Percentiles rank a stretch among this genome's conserved stretches.
Evolutionary conservation across 2,797 vertebrate species (phyloP).

Genomic region (Gobionotothen gibberifrons): DNA sequence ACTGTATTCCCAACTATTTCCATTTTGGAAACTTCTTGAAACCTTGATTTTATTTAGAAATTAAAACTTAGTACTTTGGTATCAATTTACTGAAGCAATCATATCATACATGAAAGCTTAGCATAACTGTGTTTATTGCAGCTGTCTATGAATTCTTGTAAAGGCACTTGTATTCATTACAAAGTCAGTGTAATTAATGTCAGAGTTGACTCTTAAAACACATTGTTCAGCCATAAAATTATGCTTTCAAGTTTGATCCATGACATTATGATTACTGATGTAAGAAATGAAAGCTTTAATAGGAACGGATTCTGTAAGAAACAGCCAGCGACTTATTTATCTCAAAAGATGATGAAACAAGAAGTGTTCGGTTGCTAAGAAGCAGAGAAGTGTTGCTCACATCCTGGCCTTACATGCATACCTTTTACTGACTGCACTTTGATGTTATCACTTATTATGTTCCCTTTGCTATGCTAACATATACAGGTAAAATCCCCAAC

Average conservation of each 20-base stretch:
- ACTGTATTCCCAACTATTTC: neutral
- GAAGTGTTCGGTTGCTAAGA: neutral
- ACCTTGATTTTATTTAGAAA: neutral
- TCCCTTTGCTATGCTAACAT: neutral
- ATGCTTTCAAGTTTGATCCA: neutral
- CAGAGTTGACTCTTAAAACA: neutral
- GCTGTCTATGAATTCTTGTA: neutral
- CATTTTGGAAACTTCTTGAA: neutral
- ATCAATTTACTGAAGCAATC: neutral
- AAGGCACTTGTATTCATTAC: neutral
- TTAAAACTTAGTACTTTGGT: neutral
- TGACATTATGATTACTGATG: neutral
- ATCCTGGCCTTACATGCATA: neutral
- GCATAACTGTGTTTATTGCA: neutral
- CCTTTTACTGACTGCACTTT: slow-evolving; percentile 7
- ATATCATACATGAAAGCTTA: neutral
- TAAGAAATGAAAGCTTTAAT: slow-evolving; percentile 10
- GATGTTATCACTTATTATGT: neutral
- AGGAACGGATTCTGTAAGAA: neutral
- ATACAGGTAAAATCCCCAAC: slow-evolving; percentile 1
- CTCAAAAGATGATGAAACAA: neutral
- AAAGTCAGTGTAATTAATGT: neutral
- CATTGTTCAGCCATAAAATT: neutral
- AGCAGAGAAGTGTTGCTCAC: neutral
- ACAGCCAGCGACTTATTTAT: neutral